phyloP scores from a whole-genome alignment of 2,888 invertebrate species.

The Ypsolopha scabrella region DNA sequence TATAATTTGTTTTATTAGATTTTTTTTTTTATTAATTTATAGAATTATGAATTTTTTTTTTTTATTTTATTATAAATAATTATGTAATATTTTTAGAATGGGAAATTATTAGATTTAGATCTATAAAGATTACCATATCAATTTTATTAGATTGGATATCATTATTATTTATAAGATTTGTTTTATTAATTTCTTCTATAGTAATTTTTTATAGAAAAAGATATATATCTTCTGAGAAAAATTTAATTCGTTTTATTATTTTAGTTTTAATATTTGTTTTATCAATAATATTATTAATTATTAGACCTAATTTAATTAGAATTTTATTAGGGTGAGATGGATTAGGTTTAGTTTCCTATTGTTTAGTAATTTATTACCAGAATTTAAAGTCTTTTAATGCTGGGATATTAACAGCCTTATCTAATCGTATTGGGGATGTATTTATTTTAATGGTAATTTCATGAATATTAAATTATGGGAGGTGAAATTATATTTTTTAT shows the following conservation, averaged over 20 bases:
- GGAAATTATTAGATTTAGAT: constrained; percentile 64
- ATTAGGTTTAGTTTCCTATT: constrained; percentile 77
- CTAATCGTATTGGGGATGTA: constrained; percentile 81
- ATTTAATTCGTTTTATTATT: constrained; percentile 74
- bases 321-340: constrained; percentile 82
- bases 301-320: constrained; percentile 76
- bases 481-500: constrained; percentile 68
- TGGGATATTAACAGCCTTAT: constrained; percentile 78
- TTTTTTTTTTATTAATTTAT: constrained; percentile 57
- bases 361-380: constrained; percentile 79
- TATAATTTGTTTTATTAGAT: constrained; percentile 64
- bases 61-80: constrained; percentile 61
- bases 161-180: constrained; percentile 73
- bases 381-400: constrained; percentile 77
- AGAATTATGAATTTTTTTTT: constrained; percentile 45
- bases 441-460: constrained; percentile 72
- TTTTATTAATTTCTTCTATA: constrained; percentile 75
- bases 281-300: constrained; percentile 76
- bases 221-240: constrained; percentile 72
- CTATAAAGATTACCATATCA: constrained; percentile 53
- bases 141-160: constrained; percentile 76
- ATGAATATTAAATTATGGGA: constrained; percentile 67
- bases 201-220: constrained; percentile 74
- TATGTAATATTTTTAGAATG: constrained; percentile 64
- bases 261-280: constrained; percentile 75